A percentile compares a stretch with the other conserved stretches of the same genome.
These are phyloP conservation scores for Perca schrenkii DNA, from an alignment of 2,113 vertebrate genomes.

Conservation along the genomic window DNA sequence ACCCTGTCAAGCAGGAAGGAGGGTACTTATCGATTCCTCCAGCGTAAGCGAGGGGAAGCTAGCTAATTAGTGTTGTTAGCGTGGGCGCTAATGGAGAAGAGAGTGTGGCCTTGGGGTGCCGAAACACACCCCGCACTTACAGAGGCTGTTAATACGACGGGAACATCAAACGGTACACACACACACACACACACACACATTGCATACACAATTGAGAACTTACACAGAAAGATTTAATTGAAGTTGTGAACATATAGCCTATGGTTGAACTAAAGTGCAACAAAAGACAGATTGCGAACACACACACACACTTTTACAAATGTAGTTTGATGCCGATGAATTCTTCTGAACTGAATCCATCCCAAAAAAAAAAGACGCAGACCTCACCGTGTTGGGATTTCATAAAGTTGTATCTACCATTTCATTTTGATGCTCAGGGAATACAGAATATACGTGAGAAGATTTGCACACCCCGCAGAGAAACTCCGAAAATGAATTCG, in stretches of 20 bases:
- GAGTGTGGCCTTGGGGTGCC: conserved; percentile 59
- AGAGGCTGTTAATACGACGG: conserved; percentile 45
- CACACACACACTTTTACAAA: neutral
- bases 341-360: conserved; percentile 21
- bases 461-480: neutral
- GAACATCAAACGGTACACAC: conserved; percentile 25
- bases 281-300: neutral
- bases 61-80: conserved; percentile 73
- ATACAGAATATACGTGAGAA: neutral
- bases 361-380: neutral
- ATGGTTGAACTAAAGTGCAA: neutral
- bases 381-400: no score
- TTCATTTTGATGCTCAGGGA: neutral
- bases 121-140: conserved; percentile 63
- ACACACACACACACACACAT: conserved; percentile 12
- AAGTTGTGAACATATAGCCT: neutral
- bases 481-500: no score
- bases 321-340: neutral
- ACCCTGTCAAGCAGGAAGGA: conserved; percentile 27
- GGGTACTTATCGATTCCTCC: conserved; percentile 57
- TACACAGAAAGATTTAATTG: conserved; percentile 9
- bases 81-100: conserved; percentile 71
- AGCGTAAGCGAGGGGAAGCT: conserved; percentile 45
- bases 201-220: neutral
- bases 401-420: conserved; percentile 28